phyloP scores from a whole-genome alignment of 2,797 vertebrate genomes.

The Hybognathus amarus region DNA sequence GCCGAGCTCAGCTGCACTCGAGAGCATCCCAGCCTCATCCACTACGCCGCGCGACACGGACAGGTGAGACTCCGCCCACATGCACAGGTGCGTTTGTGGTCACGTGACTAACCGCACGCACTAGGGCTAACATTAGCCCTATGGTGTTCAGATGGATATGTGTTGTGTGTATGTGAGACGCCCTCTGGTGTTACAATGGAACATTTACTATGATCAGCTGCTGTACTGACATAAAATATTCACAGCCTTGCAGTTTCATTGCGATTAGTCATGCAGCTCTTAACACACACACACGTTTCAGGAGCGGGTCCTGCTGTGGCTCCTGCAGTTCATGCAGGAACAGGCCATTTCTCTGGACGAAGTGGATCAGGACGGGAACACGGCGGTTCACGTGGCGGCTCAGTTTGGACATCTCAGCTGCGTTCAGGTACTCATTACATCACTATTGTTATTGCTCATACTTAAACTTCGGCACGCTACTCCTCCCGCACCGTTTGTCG shows the following conservation, averaged over 20 bases:
- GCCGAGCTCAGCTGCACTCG: conserved; percentile 95
- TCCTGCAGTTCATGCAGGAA: conserved; percentile 99
- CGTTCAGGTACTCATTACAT: conserved; percentile 83
- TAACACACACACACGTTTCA: conserved; percentile 59
- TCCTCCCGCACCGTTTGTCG: no score
- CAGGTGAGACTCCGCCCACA: conserved; percentile 80
- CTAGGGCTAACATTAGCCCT: no score
- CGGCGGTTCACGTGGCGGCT: conserved; percentile 91
- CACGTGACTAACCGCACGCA: not conserved
- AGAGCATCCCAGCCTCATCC: conserved; percentile 95
- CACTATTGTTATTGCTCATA: no score
- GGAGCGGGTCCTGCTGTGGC: conserved; percentile 96
- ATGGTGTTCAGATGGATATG: no score
- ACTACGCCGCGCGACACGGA: conserved; percentile 92
- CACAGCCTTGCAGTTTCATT: no score
- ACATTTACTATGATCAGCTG: no score
- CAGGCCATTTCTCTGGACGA: conserved; percentile 97
- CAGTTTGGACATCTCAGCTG: conserved; percentile 94
- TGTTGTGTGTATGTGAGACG: no score
- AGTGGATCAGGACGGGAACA: conserved; percentile 93
- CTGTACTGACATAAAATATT: no score
- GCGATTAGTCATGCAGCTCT: no score
- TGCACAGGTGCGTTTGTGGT: not conserved
- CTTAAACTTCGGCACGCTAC: no score
- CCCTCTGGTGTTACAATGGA: no score